These are phyloP conservation scores for Globodera rostochiensis DNA, from an alignment of 1,140 invertebrate genomes.

Conservation along the genomic window DNA sequence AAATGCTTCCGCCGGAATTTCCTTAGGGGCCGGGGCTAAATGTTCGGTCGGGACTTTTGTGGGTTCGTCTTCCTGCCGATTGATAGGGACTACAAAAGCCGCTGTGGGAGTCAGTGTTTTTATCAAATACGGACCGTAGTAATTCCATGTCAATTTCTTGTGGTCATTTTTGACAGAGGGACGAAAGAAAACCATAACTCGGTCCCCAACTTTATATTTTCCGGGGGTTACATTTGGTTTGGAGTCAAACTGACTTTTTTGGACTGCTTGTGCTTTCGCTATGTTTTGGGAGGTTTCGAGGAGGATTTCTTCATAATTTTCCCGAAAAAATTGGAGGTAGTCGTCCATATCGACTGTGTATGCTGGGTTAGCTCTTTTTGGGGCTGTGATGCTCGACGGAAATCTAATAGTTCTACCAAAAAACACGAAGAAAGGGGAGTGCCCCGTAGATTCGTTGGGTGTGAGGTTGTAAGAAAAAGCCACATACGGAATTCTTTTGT, in stretches of 20 bases:
- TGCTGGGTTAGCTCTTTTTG: not conserved
- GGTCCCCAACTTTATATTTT: not conserved
- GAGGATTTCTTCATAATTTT: not conserved
- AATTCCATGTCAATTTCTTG: not conserved
- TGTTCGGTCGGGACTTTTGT: slow-evolving; percentile 1
- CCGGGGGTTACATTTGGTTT: not conserved
- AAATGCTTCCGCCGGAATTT: not conserved
- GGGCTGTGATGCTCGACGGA: not conserved
- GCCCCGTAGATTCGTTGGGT: not conserved
- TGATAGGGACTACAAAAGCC: not conserved
- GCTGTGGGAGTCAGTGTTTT: not conserved
- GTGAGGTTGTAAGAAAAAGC: slow-evolving; percentile 5
- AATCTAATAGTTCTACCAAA: not conserved
- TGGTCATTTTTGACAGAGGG: not conserved
- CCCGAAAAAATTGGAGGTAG: slow-evolving; percentile 3
- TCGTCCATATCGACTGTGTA: slow-evolving; percentile 1
- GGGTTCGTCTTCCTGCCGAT: not conserved
- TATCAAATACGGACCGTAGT: not conserved
- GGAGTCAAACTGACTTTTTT: not conserved
- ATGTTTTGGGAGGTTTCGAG: not conserved
- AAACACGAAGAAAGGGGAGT: not conserved
- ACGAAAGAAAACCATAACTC: not conserved
- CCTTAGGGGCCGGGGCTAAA: not conserved
- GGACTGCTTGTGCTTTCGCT: not conserved
- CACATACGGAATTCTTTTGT: not conserved